These are phyloP conservation scores for Ganaspis sp. DNA, from an alignment of 1,140 invertebrate species.

Conservation along the genomic window DNA sequence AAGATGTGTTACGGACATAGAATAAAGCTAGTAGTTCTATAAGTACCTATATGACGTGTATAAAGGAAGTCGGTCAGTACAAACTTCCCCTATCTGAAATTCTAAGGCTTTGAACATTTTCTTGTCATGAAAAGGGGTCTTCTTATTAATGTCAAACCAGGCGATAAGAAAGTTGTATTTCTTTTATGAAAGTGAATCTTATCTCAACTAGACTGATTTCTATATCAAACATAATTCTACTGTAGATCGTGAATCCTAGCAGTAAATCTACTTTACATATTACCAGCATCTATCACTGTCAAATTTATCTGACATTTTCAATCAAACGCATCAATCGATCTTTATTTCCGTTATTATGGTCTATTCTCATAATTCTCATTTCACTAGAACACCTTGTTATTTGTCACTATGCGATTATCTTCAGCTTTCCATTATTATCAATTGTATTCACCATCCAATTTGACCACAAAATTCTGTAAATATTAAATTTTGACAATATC, in stretches of 20 bases:
- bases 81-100: not conserved
- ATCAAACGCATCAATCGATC: not conserved
- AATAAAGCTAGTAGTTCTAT: not conserved
- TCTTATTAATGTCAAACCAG: not conserved
- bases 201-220: not conserved
- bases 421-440: too few relatives aligned
- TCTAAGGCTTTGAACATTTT: conserved; percentile 9
- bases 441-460: too few relatives aligned
- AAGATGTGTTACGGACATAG: not conserved
- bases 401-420: too few relatives aligned
- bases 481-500: too few relatives aligned
- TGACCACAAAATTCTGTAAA: too few relatives aligned
- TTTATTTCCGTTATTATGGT: not conserved
- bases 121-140: conserved; percentile 26
- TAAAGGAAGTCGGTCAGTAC: conserved; percentile 11
- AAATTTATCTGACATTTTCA: not conserved
- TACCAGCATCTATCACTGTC: not conserved
- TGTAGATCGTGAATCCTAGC: not conserved
- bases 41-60: conserved; percentile 6
- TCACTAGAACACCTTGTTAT: too few relatives aligned
- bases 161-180: conserved; percentile 11
- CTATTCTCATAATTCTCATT: too few relatives aligned
- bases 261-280: conserved; percentile 3
- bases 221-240: not conserved
- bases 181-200: not conserved